Evolutionary conservation across 2,888 invertebrate genomes (phyloP).

Genomic region (Aradus depressus): DNA sequence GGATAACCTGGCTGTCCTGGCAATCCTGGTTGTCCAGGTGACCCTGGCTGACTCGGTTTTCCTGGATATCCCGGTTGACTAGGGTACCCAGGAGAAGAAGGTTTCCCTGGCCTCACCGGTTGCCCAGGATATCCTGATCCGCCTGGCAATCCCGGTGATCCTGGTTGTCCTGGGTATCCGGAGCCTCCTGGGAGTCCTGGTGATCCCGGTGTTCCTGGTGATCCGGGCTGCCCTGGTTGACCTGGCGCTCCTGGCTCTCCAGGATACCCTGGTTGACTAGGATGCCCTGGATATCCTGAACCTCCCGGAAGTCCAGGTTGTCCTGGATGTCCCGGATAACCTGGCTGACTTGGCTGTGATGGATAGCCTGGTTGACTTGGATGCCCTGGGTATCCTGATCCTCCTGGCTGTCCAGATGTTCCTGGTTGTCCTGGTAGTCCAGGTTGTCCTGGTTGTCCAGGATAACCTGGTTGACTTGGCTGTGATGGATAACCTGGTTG

Average conservation of each 20-base stretch:
- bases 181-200: slow-evolving; percentile 27
- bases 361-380: slow-evolving; percentile 28
- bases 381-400: slow-evolving; percentile 24
- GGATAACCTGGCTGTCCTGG: slow-evolving; percentile 25
- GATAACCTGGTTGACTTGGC: slow-evolving; percentile 29
- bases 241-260: slow-evolving; percentile 28
- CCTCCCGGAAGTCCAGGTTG: slow-evolving; percentile 34
- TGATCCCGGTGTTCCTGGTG: slow-evolving; percentile 23
- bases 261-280: slow-evolving; percentile 26
- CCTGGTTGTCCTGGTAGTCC: slow-evolving; percentile 26
- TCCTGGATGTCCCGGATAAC: slow-evolving; percentile 21
- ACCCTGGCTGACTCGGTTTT: slow-evolving; percentile 31
- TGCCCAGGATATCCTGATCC: slow-evolving; percentile 30
- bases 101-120: slow-evolving; percentile 32
- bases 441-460: slow-evolving; percentile 30
- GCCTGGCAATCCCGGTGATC: slow-evolving; percentile 20
- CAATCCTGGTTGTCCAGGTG: slow-evolving; percentile 30
- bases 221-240: slow-evolving; percentile 28
- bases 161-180: slow-evolving; percentile 39
- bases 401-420: slow-evolving; percentile 24
- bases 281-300: slow-evolving; percentile 23
- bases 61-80: slow-evolving; percentile 30
- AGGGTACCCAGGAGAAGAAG: slow-evolving; percentile 34
- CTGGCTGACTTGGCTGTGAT: slow-evolving; percentile 25
- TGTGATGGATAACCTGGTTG: slow-evolving; percentile 31